Evolutionary conservation across 2,113 vertebrate genomes (phyloP), one percentile per base, ranked within the genome.

Genomic region (Cyanoramphus novaezelandiae): DNA sequence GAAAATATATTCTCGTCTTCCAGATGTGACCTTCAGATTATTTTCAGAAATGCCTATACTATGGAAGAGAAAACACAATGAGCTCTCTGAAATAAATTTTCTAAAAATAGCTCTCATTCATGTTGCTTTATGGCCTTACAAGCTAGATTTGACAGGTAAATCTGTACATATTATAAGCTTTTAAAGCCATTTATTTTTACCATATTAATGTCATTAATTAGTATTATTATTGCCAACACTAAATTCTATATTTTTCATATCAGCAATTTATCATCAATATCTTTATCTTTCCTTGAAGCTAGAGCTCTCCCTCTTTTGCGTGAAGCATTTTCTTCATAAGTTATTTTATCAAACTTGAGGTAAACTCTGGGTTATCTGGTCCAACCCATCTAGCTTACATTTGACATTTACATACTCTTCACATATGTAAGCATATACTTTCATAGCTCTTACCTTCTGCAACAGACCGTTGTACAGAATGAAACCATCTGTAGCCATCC

Each of bases 1-100:
- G 87, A 95, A 86, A 96, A 97, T 94, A 89, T 52, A 90, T 93
- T 96, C 68, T 90, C 33, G 10, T 90, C 50, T 93, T 92, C 75
- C 82, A 92, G 78, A 91, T 95, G 70, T 96, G 93, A 96, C 93
- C 90, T 96, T 97, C 79, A 94, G 25, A 17, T 91, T 92, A 65
- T 90, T 90, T 92, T 96, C 62, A 92, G 88, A 96, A 95, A 90
- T 64, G 37, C 29, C 70, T 92, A 47, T 25, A 68, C 17, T 64
- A 20, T 13, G 57, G 62, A 93, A 91, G 39, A 82, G 25, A 76
- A 90, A 95, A 86, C 24, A 55, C 24, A 76, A 17, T 53, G 47
- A 70, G 46, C 70, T 84, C 24, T 91, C 49, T 76, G 77, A 84
- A 88, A 82, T 47, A 68, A 37, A 62, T 75, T 82, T 75, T 60